A percentile compares a stretch with the other conserved stretches of the same genome.
These are phyloP conservation scores for Graphium colonna DNA, from an alignment of 2,888 invertebrate species.

Conservation along the genomic window DNA sequence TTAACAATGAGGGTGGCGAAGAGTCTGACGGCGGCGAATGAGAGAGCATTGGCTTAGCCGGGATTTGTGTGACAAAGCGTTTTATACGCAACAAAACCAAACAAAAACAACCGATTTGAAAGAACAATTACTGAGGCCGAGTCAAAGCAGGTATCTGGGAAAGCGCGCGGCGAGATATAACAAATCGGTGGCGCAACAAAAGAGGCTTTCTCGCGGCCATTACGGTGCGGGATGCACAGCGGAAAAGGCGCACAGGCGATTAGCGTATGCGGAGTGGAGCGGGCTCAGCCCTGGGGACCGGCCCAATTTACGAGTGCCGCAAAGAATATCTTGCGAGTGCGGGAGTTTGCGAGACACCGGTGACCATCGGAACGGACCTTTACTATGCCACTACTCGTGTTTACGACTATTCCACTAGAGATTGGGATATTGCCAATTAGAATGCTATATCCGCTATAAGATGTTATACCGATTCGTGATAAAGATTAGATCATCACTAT, in stretches of 20 bases:
- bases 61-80: slow-evolving; percentile 76
- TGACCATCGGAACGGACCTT: slow-evolving; percentile 43
- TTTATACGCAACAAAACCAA: slow-evolving; percentile 65
- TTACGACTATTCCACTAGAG: too few species aligned
- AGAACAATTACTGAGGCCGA: slow-evolving; percentile 77
- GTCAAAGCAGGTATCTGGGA: slow-evolving; percentile 72
- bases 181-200: slow-evolving; percentile 75
- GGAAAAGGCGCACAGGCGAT: slow-evolving; percentile 52
- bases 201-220: slow-evolving; percentile 77
- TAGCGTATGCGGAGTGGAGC: slow-evolving; percentile 61
- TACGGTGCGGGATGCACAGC: slow-evolving; percentile 64
- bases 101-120: slow-evolving; percentile 69
- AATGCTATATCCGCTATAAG: too few species aligned
- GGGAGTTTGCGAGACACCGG: slow-evolving; percentile 61
- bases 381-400: not conserved
- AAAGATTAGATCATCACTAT: too few species aligned
- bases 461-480: too few species aligned
- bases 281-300: slow-evolving; percentile 43
- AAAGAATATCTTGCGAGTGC: slow-evolving; percentile 67
- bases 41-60: slow-evolving; percentile 51
- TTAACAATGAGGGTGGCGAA: slow-evolving; percentile 54
- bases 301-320: slow-evolving; percentile 72
- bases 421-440: not conserved
- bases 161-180: slow-evolving; percentile 74
- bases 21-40: slow-evolving; percentile 41